These are phyloP conservation scores for Tupaia tana DNA, from an alignment of 2,113 vertebrate genomes.

Conservation along the genomic window DNA sequence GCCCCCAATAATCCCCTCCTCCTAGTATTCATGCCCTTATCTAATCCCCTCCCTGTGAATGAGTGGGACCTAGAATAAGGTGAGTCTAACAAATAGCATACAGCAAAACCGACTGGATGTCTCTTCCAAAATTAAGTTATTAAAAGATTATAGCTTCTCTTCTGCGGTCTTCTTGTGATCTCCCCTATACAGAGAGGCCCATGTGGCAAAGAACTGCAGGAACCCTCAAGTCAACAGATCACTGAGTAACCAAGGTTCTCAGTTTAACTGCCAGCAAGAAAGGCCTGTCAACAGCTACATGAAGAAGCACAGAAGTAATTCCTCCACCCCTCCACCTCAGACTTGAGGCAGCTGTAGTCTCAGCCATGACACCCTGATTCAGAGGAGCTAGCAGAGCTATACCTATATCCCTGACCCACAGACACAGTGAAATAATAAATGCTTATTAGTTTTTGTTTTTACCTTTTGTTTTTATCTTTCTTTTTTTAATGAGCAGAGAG, in stretches of 20 bases:
- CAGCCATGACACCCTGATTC: neutral
- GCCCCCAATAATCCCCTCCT: neutral
- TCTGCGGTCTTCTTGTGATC: neutral
- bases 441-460: too few relatives aligned
- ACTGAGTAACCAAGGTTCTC: neutral
- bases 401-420: neutral
- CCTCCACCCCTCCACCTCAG: neutral
- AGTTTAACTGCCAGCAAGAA: neutral
- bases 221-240: neutral
- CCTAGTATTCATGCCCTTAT: neutral
- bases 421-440: neutral
- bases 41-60: neutral
- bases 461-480: too few relatives aligned
- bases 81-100: neutral
- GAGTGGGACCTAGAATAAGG: neutral
- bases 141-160: neutral
- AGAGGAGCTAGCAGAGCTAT: neutral
- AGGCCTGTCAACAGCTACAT: neutral
- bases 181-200: neutral
- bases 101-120: neutral
- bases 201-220: neutral
- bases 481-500: too few relatives aligned
- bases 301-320: neutral
- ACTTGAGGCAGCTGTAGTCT: neutral
- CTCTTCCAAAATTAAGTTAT: constrained; percentile 8